phyloP scores from a whole-genome alignment of 1,140 invertebrate genomes.

The Panonychus citri region DNA sequence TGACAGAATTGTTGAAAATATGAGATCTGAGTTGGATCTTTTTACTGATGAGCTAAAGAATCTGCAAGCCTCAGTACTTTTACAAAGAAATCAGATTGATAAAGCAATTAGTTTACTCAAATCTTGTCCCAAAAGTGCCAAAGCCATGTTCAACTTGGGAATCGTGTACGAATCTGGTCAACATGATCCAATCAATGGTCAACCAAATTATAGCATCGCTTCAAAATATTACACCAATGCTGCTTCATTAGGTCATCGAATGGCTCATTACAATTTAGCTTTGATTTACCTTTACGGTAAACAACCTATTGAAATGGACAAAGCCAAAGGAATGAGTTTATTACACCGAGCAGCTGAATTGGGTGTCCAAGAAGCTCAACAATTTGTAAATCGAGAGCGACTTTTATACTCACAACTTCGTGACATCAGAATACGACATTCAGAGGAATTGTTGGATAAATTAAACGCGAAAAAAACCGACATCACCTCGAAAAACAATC shows the following conservation, averaged over 20 bases:
- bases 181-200: background rate
- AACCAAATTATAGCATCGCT: conserved; percentile 15
- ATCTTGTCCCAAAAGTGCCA: background rate
- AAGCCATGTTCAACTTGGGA: conserved; percentile 7
- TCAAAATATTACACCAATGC: conserved; percentile 16
- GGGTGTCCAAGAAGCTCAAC: background rate
- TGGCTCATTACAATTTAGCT: conserved; percentile 18
- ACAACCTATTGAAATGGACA: conserved; percentile 14
- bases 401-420: too few species aligned
- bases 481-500: too few species aligned
- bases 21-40: too few species aligned
- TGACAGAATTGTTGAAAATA: too few species aligned
- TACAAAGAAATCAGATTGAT: background rate
- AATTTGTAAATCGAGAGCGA: background rate
- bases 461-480: too few species aligned
- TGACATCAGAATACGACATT: too few species aligned
- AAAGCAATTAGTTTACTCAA: conserved; percentile 2
- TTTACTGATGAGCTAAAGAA: conserved; percentile 6
- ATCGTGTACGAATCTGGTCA: conserved; percentile 4
- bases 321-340: background rate
- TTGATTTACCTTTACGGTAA: conserved; percentile 18
- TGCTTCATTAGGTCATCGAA: conserved; percentile 16
- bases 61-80: background rate
- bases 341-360: background rate
- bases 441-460: too few species aligned